A percentile compares a stretch with the other conserved stretches of the same genome.
Evolutionary conservation across 92 coral and sea anemone species (phyloP).

Genomic region (Porites lobata): DNA sequence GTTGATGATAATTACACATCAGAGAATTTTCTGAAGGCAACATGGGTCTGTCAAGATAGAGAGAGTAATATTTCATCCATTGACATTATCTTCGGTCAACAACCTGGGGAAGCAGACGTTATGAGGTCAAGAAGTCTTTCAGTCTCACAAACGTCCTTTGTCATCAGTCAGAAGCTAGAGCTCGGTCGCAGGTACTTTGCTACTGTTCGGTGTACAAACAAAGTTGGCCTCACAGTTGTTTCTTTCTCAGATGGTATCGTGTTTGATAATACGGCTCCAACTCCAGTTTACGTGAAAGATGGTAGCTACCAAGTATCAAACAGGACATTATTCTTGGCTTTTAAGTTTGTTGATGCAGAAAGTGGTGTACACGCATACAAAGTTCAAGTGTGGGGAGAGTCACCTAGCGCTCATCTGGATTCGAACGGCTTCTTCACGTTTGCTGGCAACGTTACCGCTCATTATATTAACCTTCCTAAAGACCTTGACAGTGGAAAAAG

Average conservation of each 20-base stretch:
- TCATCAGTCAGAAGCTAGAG: slow-evolving; percentile 13
- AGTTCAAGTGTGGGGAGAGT: slow-evolving; percentile 28
- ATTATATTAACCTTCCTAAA: slow-evolving; percentile 25
- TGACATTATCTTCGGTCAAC: slow-evolving; percentile 76
- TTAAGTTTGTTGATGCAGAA: slow-evolving; percentile 82
- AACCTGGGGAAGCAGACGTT: slow-evolving; percentile 78
- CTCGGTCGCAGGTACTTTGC: slow-evolving; percentile 79
- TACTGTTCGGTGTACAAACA: slow-evolving; percentile 83
- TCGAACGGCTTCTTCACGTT: slow-evolving; percentile 52
- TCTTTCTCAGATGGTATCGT: slow-evolving; percentile 74
- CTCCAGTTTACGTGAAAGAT: slow-evolving; percentile 54
- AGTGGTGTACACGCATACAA: slow-evolving; percentile 67
- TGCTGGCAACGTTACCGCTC: slow-evolving; percentile 34
- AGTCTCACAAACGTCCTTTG: slow-evolving; percentile 51
- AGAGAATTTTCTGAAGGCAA: slow-evolving; percentile 37
- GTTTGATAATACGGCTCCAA: slow-evolving; percentile 78
- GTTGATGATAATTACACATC: slow-evolving; percentile 47
- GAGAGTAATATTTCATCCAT: slow-evolving; percentile 57
- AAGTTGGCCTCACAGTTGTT: slow-evolving; percentile 66
- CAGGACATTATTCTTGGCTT: slow-evolving; percentile 22
- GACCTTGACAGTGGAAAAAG: slow-evolving; percentile 58
- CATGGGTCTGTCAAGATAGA: slow-evolving; percentile 79
- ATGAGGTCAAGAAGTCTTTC: slow-evolving; percentile 61
- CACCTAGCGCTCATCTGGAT: neutral
- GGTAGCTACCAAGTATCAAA: slow-evolving; percentile 61